These are phyloP conservation scores for Silurus asotus DNA, from an alignment of 2,113 vertebrate species.

Conservation along the genomic window DNA sequence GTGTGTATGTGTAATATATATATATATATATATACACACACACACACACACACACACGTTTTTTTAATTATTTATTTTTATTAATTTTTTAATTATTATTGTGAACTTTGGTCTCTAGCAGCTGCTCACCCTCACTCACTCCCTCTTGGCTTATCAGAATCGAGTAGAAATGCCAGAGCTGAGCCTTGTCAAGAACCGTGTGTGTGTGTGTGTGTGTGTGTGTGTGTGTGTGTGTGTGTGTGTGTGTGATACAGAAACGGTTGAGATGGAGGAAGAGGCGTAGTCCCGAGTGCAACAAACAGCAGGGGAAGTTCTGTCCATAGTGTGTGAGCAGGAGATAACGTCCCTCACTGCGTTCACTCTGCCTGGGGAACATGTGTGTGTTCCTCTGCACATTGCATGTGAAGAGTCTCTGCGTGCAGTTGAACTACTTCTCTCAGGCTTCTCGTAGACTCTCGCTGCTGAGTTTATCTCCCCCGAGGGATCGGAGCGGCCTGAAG, in stretches of 20 bases:
- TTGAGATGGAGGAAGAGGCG: constrained; percentile 19
- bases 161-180: constrained; percentile 20
- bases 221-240: not conserved
- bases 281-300: not conserved
- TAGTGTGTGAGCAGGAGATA: constrained; percentile 26
- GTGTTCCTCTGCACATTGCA: not conserved
- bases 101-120: constrained; percentile 65
- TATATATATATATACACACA: no score
- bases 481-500: not conserved
- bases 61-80: no score
- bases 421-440: not conserved
- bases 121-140: constrained; percentile 56
- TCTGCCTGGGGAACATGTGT: no score
- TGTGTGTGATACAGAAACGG: not conserved
- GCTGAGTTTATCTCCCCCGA: constrained; percentile 10
- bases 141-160: constrained; percentile 53
- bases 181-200: not conserved
- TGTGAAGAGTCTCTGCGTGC: not conserved
- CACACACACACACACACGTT: no score
- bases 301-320: constrained; percentile 23
- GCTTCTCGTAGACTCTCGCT: not conserved
- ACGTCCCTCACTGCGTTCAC: not conserved
- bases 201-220: not conserved
- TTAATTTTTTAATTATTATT: no score
- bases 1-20: no score